A percentile compares a stretch with the other conserved stretches of the same genome.
phyloP scores from a whole-genome alignment of 2,113 vertebrate genomes.

The Amazona guildingii region DNA sequence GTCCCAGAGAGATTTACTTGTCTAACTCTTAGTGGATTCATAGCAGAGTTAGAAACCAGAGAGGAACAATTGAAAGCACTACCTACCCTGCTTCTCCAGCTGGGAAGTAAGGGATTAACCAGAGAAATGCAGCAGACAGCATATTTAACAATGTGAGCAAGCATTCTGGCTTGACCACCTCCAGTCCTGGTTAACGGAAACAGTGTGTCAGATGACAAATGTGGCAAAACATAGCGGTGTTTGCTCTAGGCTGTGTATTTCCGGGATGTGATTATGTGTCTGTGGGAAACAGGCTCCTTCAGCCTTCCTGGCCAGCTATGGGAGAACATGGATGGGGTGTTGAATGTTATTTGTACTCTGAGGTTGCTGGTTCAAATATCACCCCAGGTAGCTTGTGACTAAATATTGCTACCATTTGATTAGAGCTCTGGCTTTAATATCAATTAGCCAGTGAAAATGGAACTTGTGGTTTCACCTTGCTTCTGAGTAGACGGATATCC shows the following conservation, averaged over 20 bases:
- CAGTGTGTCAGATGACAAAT: background rate
- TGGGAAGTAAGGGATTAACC: background rate
- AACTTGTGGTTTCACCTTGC: background rate
- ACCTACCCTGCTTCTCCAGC: background rate
- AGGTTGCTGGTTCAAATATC: background rate
- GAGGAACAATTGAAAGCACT: background rate
- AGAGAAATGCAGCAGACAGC: background rate
- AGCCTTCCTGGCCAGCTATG: background rate
- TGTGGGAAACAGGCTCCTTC: slow-evolving; percentile 3
- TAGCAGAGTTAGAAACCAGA: background rate
- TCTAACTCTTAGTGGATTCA: background rate
- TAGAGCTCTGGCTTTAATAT: background rate
- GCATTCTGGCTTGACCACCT: background rate
- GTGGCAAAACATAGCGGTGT: background rate
- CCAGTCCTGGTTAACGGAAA: background rate
- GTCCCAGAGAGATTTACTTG: background rate
- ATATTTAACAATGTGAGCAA: background rate
- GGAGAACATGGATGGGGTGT: background rate
- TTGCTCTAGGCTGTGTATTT: background rate
- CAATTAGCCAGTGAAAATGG: background rate
- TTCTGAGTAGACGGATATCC: background rate
- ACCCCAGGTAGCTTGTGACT: background rate
- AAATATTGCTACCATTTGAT: background rate
- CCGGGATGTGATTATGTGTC: background rate
- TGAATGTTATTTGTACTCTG: background rate